Conservation (phyloP, 2,113 vertebrate genomes). For the Halichoerus grypus region DNA sequence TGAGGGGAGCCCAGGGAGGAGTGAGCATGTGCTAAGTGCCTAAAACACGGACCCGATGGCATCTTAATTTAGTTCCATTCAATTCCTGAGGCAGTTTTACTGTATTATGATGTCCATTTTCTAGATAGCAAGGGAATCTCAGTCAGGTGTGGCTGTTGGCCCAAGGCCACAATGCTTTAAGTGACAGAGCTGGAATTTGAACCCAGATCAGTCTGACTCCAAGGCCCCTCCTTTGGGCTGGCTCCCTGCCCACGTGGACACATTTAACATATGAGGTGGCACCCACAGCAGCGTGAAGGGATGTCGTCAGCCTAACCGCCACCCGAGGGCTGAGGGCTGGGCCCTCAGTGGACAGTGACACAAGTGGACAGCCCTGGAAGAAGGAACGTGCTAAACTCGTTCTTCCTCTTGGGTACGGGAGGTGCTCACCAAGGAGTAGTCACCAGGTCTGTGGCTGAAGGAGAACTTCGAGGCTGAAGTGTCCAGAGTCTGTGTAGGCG, state of each 20-base stretch:
- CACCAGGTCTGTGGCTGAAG: neutral
- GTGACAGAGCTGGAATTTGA: neutral
- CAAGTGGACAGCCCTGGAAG: neutral
- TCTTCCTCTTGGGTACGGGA: neutral
- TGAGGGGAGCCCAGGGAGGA: neutral
- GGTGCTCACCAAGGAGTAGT: neutral
- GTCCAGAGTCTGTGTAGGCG: neutral
- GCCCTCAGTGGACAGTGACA: too few relatives aligned
- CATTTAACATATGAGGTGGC: rapidly evolving
- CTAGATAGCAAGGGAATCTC: neutral
- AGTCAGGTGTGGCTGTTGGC: neutral
- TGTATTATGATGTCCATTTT: neutral
- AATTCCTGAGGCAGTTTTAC: neutral
- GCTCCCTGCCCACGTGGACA: neutral
- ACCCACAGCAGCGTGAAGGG: neutral
- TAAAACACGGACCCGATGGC: neutral
- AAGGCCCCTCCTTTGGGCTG: neutral
- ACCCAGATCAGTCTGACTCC: neutral
- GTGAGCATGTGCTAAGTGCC: neutral
- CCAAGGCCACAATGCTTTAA: neutral
- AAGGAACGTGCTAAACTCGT: neutral
- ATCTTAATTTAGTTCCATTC: neutral
- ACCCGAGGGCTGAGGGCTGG: too few relatives aligned
- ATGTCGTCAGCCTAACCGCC: neutral
- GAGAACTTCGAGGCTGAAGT: neutral